Base-by-base conservation (phyloP, 2,797 vertebrate species). In the Danio aesculapii region DNA sequence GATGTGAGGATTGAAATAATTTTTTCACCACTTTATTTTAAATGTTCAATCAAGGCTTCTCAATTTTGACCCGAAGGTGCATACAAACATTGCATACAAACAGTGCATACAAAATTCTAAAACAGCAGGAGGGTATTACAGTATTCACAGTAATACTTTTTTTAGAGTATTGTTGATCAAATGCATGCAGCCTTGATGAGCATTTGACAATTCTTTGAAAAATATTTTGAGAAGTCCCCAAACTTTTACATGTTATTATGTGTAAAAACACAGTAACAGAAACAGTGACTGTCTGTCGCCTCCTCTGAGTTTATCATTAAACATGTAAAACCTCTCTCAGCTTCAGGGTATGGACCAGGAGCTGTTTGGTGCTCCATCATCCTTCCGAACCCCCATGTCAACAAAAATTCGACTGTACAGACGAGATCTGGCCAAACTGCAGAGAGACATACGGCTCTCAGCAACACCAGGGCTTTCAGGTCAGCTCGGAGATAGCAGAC, bases 311-410 rank as follows among this genome's bases (percentile, higher is more conserved):
- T 30, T 14, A 11, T 30, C 44, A 30, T 6, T 69, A 5, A 50
- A 68, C 14, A 5, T 68, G 9, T 12, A 16, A 5, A 17, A 8
- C 58, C 44, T 78, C 16, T 67, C 11, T 12, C 86, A 99, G 97
- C 90, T 99, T 75, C 93, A 93, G 85, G 97, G 96, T 63, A 99
- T 99, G 98, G 97, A 99, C 58, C 94, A 96, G 52, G 98, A 99
- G 83, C 87, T 99, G 84, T 94, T 94, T 8, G 89, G 88, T 0
- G 97, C 97, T 9, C 97, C 98, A 0, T 21, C 92, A 1, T 88
- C 96, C 10, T 99, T 95, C 90, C 92, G 95, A 71, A 97, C 95
- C 70, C 89, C 95, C 14, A 99, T 99, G 98, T 92, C 92, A 76
- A 93, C 94, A 81, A 98, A 96, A 91, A 86, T 99, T 69, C 94